Evolutionary conservation across 2,888 invertebrate genomes (phyloP).

Genomic region (Drosophila prolongata): DNA sequence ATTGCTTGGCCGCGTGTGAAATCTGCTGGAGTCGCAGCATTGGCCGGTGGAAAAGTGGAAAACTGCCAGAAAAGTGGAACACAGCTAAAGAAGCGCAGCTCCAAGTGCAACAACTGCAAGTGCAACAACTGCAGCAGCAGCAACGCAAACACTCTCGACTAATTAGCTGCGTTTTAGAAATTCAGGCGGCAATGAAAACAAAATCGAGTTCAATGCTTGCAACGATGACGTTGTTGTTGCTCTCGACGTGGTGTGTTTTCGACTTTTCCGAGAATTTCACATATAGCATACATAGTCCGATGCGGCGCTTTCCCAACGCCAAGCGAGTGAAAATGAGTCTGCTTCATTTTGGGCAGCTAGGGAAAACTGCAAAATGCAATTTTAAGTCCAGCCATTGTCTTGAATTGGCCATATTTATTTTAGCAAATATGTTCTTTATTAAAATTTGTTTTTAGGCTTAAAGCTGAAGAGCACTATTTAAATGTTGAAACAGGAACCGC

Average conservation of each 20-base stretch:
- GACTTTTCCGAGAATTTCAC: constrained; percentile 71
- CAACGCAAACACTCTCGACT: constrained; percentile 74
- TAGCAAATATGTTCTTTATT: too few relatives aligned
- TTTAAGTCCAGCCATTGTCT: neutral
- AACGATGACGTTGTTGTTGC: constrained; percentile 57
- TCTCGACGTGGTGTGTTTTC: constrained; percentile 52
- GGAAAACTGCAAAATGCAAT: constrained; percentile 47
- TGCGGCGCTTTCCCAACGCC: constrained; percentile 63
- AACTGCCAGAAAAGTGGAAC: constrained; percentile 79
- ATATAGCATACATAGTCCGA: constrained; percentile 44
- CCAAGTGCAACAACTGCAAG: constrained; percentile 24
- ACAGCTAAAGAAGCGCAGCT: constrained; percentile 67
- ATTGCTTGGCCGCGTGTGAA: constrained; percentile 80
- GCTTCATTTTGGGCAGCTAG: constrained; percentile 47
- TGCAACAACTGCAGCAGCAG: constrained; percentile 40
- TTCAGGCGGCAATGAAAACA: constrained; percentile 80
- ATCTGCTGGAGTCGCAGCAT: constrained; percentile 56
- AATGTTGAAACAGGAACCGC: too few relatives aligned
- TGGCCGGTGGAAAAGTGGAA: constrained; percentile 76
- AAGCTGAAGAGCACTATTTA: too few relatives aligned
- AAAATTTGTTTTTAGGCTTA: too few relatives aligned
- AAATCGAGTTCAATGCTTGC: constrained; percentile 81
- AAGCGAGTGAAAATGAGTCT: constrained; percentile 66
- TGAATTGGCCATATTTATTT: neutral
- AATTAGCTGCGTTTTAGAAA: constrained; percentile 81